phyloP scores from a whole-genome alignment of 1,140 invertebrate species.

The Thaumetopoea pityocampa region DNA sequence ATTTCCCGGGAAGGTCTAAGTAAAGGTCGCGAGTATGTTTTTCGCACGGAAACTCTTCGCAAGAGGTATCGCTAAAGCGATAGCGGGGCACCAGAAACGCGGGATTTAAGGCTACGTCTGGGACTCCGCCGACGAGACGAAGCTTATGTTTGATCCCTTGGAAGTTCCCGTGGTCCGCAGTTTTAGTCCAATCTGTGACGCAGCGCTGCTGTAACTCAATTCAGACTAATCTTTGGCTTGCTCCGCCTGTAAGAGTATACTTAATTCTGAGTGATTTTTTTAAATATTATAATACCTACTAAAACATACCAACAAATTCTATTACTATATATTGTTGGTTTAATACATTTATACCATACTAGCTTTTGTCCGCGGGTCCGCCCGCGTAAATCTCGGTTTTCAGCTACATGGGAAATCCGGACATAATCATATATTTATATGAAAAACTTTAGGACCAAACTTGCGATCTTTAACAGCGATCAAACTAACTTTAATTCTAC shows the following conservation, averaged over 20 bases:
- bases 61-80: constrained; percentile 49
- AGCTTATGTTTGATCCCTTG: constrained; percentile 33
- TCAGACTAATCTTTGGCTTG: constrained; percentile 73
- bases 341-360: too few relatives aligned
- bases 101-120: constrained; percentile 27
- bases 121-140: constrained; percentile 54
- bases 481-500: too few relatives aligned
- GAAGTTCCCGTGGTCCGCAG: constrained; percentile 55
- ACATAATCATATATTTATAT: too few relatives aligned
- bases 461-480: too few relatives aligned
- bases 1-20: constrained; percentile 75
- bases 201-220: constrained; percentile 70
- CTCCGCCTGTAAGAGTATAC: constrained; percentile 26
- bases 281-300: constrained; percentile 3
- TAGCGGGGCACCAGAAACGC: constrained; percentile 61
- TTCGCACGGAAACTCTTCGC: constrained; percentile 46
- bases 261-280: constrained; percentile 42
- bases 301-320: too few relatives aligned
- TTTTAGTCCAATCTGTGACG: constrained; percentile 72
- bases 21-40: constrained; percentile 46
- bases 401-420: too few relatives aligned
- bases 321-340: too few relatives aligned
- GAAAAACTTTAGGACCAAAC: too few relatives aligned
- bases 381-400: too few relatives aligned
- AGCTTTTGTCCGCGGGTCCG: too few relatives aligned